A percentile compares a stretch with the other conserved stretches of the same genome.
These are phyloP conservation scores for Geophilus truncorum DNA, from an alignment of 2,888 invertebrate genomes.

Conservation along the genomic window DNA sequence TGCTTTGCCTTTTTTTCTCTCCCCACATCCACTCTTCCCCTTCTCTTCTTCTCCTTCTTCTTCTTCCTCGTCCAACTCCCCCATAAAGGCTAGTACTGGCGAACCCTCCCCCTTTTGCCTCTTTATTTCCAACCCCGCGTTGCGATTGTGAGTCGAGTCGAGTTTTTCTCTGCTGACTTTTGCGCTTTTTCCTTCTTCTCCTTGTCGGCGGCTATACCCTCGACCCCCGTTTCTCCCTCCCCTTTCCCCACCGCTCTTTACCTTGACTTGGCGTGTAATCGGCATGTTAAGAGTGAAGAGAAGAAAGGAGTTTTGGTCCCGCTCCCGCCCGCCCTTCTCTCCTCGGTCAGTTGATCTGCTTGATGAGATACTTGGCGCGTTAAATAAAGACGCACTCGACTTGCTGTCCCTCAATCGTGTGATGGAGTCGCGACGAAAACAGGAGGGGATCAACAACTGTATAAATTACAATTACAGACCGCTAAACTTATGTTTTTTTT, in stretches of 20 bases:
- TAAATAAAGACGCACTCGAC: slow-evolving; percentile 15
- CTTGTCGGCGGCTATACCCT: background rate
- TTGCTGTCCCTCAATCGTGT: no score
- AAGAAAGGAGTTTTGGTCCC: background rate
- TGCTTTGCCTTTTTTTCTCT: background rate
- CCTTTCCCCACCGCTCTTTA: background rate
- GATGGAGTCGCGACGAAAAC: no score
- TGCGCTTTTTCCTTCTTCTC: no score
- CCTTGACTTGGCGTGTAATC: slow-evolving; percentile 14
- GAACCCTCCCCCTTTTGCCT: background rate
- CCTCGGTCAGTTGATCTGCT: background rate
- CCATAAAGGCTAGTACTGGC: background rate
- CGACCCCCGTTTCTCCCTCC: background rate
- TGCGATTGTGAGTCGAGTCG: no score
- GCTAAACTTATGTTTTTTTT: no score
- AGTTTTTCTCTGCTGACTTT: background rate
- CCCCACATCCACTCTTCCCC: no score
- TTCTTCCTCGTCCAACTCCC: background rate
- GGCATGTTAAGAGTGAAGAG: background rate
- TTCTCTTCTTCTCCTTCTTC: no score
- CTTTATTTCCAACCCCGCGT: background rate
- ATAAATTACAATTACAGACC: no score
- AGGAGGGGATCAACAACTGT: no score
- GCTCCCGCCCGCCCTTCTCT: background rate
- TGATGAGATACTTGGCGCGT: slow-evolving; percentile 2